Conservation (phyloP, 1,140 invertebrate species). For the Ylistrum balloti region DNA sequence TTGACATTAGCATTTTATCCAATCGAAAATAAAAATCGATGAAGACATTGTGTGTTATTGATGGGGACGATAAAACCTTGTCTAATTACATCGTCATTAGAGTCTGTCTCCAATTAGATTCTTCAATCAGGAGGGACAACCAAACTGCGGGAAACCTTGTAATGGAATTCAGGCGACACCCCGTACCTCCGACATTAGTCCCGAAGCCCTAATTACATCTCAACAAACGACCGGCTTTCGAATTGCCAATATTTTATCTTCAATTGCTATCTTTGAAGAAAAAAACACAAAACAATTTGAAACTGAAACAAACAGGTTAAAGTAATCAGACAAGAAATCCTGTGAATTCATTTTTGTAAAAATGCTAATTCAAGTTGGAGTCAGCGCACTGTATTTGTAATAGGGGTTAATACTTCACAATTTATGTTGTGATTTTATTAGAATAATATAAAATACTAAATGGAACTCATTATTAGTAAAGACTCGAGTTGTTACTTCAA, state of each 20-base stretch:
- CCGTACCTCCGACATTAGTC: not conserved
- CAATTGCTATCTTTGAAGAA: conserved; percentile 7
- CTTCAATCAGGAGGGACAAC: conserved; percentile 2
- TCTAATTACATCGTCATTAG: conserved; percentile 1
- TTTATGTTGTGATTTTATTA: not conserved
- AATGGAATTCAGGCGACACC: conserved; percentile 13
- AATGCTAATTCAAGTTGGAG: not conserved
- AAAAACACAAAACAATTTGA: conserved; percentile 28
- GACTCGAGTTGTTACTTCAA: not conserved
- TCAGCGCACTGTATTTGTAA: not conserved
- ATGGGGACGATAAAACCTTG: not conserved
- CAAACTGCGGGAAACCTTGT: conserved; percentile 4
- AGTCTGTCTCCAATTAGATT: conserved; percentile 19
- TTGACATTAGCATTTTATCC: not conserved
- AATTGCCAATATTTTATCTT: conserved; percentile 36
- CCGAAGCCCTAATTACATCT: not conserved
- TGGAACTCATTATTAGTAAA: no score
- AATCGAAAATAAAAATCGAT: not conserved
- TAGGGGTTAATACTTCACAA: not conserved
- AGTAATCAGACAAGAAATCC: conserved; percentile 10
- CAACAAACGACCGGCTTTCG: not conserved
- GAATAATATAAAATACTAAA: not conserved
- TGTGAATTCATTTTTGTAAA: not conserved
- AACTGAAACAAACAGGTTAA: conserved; percentile 26
- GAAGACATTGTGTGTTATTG: not conserved